These are phyloP conservation scores for Peromyscus maniculatus DNA, from an alignment of 2,113 vertebrate species.

Conservation along the genomic window DNA sequence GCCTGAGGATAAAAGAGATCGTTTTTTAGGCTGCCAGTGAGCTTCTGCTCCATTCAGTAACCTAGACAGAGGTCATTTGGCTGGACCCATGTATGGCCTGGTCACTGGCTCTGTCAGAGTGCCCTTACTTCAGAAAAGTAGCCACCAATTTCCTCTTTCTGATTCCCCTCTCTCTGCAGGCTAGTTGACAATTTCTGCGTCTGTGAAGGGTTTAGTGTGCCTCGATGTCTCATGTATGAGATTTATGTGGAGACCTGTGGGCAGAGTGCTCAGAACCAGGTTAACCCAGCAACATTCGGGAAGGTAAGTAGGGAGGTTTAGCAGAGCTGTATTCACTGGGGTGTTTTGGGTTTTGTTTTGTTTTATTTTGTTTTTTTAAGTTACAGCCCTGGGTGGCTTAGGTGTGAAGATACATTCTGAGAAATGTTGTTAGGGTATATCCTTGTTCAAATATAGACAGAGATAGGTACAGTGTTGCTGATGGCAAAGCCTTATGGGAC, in stretches of 20 bases:
- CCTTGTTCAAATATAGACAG: neutral
- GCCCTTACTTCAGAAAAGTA: neutral
- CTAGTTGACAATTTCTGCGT: slow-evolving; percentile 87
- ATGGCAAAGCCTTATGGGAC: too few relatives aligned
- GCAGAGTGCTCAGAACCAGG: slow-evolving; percentile 72
- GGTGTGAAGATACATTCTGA: neutral
- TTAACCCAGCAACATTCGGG: slow-evolving; percentile 86
- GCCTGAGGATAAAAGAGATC: neutral
- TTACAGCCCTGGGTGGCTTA: neutral
- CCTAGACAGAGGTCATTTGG: neutral
- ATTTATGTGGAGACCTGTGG: slow-evolving; percentile 85
- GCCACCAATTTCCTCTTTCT: neutral
- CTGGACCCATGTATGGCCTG: neutral
- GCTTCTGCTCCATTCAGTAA: neutral
- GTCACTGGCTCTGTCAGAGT: neutral
- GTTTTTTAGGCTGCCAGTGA: neutral
- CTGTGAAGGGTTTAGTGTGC: slow-evolving; percentile 83
- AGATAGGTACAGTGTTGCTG: neutral
- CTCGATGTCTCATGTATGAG: slow-evolving; percentile 84
- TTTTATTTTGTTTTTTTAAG: too few relatives aligned
- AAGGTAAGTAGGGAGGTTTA: slow-evolving; percentile 79
- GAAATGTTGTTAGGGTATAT: neutral
- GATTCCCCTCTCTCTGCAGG: slow-evolving; percentile 71
- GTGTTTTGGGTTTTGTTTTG: too few relatives aligned
- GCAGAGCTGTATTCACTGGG: neutral